Evolutionary conservation across 2,888 invertebrate species (phyloP).

Genomic region (Spilosoma lubricipeda): DNA sequence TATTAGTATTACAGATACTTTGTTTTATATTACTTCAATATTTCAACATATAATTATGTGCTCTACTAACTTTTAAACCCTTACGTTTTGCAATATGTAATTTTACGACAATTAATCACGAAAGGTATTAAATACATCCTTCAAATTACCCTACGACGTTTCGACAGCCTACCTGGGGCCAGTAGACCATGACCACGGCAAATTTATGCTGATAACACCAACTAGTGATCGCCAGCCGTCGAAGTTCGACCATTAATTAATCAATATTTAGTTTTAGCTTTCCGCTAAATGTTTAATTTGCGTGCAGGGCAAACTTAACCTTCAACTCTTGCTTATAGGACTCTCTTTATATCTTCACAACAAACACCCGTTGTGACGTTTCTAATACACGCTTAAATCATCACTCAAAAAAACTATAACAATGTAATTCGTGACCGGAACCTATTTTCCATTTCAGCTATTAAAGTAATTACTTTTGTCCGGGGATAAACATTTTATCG

Average conservation of each 20-base stretch:
- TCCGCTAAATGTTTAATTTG: too few relatives aligned
- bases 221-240: too few relatives aligned
- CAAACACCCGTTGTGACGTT: background rate
- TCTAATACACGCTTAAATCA: background rate
- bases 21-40: background rate
- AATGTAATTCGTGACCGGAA: background rate
- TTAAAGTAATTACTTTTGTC: slow-evolving; percentile 4
- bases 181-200: too few relatives aligned
- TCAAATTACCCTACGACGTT: too few relatives aligned
- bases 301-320: background rate
- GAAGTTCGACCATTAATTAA: too few relatives aligned
- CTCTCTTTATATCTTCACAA: background rate
- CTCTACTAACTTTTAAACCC: background rate
- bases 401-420: background rate
- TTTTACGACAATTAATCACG: background rate
- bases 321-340: background rate
- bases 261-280: too few relatives aligned
- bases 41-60: too few relatives aligned
- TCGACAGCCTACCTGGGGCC: too few relatives aligned
- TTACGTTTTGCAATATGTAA: background rate
- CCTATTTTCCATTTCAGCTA: background rate
- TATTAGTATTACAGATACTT: too few relatives aligned
- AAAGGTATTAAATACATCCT: background rate
- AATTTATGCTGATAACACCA: too few relatives aligned
- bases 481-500: background rate